phyloP scores from a whole-genome alignment of 2,113 vertebrate genomes.

The Pygoscelis antarcticus region DNA sequence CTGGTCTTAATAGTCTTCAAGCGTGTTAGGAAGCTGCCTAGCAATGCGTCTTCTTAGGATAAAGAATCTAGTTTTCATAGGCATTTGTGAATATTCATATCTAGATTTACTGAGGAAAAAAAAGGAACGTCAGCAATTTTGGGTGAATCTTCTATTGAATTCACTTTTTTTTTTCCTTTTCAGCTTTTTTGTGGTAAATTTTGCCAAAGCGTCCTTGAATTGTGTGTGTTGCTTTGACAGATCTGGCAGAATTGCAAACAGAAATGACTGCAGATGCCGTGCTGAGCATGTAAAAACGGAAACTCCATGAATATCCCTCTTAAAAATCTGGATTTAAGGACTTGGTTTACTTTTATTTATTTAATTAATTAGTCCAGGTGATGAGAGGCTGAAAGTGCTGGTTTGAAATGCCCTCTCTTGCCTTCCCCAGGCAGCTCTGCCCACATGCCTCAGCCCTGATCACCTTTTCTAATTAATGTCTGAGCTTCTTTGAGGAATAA shows the following conservation, averaged over 20 bases:
- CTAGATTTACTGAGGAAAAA: neutral
- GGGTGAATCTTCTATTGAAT: neutral
- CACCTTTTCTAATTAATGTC: neutral
- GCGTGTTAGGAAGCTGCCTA: neutral
- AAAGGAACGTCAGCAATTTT: neutral
- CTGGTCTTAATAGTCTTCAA: neutral
- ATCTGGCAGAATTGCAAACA: neutral
- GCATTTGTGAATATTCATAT: slow-evolving; percentile 3
- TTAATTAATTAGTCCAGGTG: neutral
- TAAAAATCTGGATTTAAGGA: neutral
- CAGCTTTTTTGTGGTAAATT: neutral
- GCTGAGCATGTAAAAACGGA: neutral
- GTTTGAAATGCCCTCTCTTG: neutral
- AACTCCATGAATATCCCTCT: neutral
- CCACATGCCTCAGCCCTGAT: neutral
- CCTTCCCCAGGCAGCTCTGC: neutral
- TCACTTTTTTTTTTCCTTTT: neutral
- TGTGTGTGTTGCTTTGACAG: neutral
- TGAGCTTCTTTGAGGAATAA: neutral
- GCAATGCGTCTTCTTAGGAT: neutral
- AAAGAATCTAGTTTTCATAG: neutral
- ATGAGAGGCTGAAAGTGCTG: neutral
- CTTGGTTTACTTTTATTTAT: neutral
- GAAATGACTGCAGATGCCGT: neutral
- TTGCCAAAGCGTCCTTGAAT: neutral